These are phyloP conservation scores for Atta texana DNA, from an alignment of 1,140 invertebrate species.

Conservation along the genomic window DNA sequence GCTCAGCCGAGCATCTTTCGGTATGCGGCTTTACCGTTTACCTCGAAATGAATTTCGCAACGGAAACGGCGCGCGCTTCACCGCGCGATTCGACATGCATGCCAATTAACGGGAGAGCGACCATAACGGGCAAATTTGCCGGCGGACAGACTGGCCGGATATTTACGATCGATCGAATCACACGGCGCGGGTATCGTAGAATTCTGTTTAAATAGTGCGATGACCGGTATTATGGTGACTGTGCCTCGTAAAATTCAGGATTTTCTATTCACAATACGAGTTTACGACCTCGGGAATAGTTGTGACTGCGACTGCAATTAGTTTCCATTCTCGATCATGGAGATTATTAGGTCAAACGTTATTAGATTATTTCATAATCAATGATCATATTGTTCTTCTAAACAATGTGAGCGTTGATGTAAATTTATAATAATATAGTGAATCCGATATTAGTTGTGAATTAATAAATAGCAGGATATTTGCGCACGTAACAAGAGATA, in stretches of 20 bases:
- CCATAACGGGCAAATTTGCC: constrained; percentile 55
- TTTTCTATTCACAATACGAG: not conserved
- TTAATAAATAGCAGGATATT: not conserved
- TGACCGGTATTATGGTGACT: not conserved
- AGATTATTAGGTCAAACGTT: not conserved
- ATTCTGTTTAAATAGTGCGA: constrained; percentile 30
- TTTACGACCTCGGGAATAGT: not conserved
- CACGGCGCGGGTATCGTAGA: constrained; percentile 4
- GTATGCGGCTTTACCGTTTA: constrained; percentile 74
- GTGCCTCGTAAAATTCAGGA: constrained; percentile 5
- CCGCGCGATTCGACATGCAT: constrained; percentile 51
- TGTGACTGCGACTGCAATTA: not conserved
- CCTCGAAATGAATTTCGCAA: constrained; percentile 73
- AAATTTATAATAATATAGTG: not conserved
- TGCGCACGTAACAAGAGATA: not conserved
- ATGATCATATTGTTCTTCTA: not conserved
- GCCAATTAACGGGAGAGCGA: constrained; percentile 60
- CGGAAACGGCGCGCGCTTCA: constrained; percentile 41
- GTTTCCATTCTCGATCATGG: not conserved
- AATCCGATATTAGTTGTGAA: constrained; percentile 16
- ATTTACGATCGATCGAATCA: constrained; percentile 55
- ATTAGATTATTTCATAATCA: not conserved
- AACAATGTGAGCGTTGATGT: not conserved
- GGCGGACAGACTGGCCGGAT: constrained; percentile 27
- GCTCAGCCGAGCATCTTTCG: constrained; percentile 55